Evolutionary conservation across 2,888 invertebrate species (phyloP).

Genomic region (Camponotus fellah): DNA sequence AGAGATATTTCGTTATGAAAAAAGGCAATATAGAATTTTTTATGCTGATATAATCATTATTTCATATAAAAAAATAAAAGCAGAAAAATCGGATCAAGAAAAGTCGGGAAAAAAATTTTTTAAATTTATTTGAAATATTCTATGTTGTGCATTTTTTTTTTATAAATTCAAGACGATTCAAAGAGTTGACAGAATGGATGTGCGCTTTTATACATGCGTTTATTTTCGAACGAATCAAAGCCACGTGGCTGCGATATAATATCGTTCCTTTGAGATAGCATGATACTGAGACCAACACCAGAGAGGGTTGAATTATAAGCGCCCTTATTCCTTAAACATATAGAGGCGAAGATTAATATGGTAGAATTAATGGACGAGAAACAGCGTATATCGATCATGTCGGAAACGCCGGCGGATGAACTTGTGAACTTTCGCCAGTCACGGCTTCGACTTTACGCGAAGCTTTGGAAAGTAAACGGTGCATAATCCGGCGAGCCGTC

Average conservation of each 20-base stretch:
- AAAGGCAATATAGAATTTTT: background rate
- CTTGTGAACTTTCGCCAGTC: slow-evolving; percentile 32
- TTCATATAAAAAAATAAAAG: background rate
- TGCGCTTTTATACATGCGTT: background rate
- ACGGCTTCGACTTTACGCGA: slow-evolving; percentile 24
- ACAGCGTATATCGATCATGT: slow-evolving; percentile 9
- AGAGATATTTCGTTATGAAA: background rate
- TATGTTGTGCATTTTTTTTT: background rate
- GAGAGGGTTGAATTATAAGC: slow-evolving; percentile 14
- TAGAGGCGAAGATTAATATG: slow-evolving; percentile 26
- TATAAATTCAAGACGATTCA: background rate
- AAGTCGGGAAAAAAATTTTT: background rate
- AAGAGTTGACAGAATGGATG: slow-evolving; percentile 21
- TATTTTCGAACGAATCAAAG: slow-evolving; percentile 2
- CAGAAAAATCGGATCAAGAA: background rate
- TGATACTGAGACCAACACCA: background rate
- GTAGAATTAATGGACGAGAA: background rate
- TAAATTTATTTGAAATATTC: background rate
- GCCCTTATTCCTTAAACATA: background rate
- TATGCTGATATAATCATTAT: background rate
- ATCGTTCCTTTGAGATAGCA: background rate
- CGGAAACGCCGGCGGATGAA: slow-evolving; percentile 35
- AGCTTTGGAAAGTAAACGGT: slow-evolving; percentile 15
- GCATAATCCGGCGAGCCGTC: slow-evolving; percentile 23
- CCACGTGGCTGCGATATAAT: background rate